phyloP scores from a whole-genome alignment of 2,888 invertebrate species.

The Sesia apiformis region DNA sequence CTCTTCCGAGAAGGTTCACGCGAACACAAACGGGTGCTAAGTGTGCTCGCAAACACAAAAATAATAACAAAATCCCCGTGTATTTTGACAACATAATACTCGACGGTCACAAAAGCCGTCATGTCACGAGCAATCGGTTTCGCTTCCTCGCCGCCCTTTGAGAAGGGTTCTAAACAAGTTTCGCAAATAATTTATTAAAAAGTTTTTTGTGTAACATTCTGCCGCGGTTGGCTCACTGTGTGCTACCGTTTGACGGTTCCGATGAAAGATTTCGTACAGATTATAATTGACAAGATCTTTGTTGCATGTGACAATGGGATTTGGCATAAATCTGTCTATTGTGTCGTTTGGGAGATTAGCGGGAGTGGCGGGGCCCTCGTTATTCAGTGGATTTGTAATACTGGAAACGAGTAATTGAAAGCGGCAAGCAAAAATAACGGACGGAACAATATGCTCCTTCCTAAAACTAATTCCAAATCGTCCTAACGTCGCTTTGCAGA shows the following conservation, averaged over 20 bases:
- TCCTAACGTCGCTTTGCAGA: conserved; percentile 35
- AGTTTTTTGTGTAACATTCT: conserved; percentile 22
- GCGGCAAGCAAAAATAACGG: conserved; percentile 21
- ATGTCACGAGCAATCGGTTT: conserved; percentile 71
- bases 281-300: conserved; percentile 74
- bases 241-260: conserved; percentile 66
- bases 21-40: conserved; percentile 64
- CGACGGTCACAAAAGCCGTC: conserved; percentile 66
- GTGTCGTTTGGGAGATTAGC: conserved; percentile 55
- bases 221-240: conserved; percentile 43
- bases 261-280: conserved; percentile 58
- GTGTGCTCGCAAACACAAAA: conserved; percentile 72
- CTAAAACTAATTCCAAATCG: conserved; percentile 47
- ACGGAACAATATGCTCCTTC: conserved; percentile 42
- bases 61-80: conserved; percentile 73
- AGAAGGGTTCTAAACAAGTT: conserved; percentile 64
- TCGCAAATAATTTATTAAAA: conserved; percentile 69
- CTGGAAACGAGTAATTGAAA: conserved; percentile 49
- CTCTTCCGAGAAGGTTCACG: conserved; percentile 51
- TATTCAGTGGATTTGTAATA: conserved; percentile 40
- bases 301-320: conserved; percentile 60
- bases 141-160: conserved; percentile 64
- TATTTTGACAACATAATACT: conserved; percentile 75
- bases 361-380: conserved; percentile 31
- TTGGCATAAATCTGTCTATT: conserved; percentile 56